Base-by-base conservation (phyloP, 2,797 vertebrate genomes). In the Danio tinwini region DNA sequence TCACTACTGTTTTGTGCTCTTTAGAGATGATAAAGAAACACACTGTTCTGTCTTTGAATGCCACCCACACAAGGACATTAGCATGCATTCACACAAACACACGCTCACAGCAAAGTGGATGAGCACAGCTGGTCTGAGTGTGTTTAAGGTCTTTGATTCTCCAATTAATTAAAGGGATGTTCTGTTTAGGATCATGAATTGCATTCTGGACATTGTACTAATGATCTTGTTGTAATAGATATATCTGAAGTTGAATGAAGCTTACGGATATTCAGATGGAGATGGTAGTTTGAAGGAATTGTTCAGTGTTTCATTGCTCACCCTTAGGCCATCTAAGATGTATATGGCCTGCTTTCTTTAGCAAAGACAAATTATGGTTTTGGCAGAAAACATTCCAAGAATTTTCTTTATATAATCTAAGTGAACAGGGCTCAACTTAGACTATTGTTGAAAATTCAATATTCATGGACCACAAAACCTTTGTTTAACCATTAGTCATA, bases 161-260 rank as follows among this genome's bases (percentile, higher is more conserved):
- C 73, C 80, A 82, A 86, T 90, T 89, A 89, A 74, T 80, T 72
- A 85, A 80, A 61, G 76, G 71, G 77, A 69, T 69, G 76, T 79
- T 14, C 72, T 65, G 81, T 78, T 75, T 74, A 56, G 49, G n/a
- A 55, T 82, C 73, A 75, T 81, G 70, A 77, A 56, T 73, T 39
- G 56, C 76, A 71, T 76, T 68, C 6, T 40, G 29, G 67, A 82
- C 76, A 70, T 77, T 61, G 83, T 74, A 79, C 21, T 7, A 29
- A 53, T 49, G 58, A 74, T 29, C 29, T 1, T 29, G 1, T 29
- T 63, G 73, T 81, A 13, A 39, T 3, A 17, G 61, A 13, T 62
- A 40, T 29, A 39, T 0, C 21, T 17, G 11, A 14, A 53, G 50
- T 50, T 69, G 47, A 64, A 81, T 85, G 74, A 74, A 76, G 82